Percentiles rank a stretch among this genome's conserved stretches.
phyloP scores from a whole-genome alignment of 1,140 invertebrate genomes.

The Heliconius eleuchia region DNA sequence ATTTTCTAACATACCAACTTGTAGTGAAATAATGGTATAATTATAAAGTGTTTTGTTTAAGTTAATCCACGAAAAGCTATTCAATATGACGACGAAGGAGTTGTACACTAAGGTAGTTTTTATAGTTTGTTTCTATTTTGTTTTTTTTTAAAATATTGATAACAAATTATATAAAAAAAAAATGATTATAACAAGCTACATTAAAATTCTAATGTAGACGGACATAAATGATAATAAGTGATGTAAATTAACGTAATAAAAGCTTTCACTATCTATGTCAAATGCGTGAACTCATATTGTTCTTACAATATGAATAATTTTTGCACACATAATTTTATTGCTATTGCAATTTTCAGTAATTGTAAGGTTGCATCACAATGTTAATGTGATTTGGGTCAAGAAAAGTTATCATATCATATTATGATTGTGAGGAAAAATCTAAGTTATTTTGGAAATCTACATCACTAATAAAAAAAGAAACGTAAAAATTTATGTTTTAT shows the following conservation, averaged over 20 bases:
- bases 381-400: slow-evolving; percentile 26
- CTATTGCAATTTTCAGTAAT: slow-evolving; percentile 15
- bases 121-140: slow-evolving; percentile 41
- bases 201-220: slow-evolving; percentile 5
- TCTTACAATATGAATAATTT: slow-evolving; percentile 53
- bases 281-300: slow-evolving; percentile 47
- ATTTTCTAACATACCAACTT: slow-evolving; percentile 61
- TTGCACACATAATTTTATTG: slow-evolving; percentile 40
- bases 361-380: slow-evolving; percentile 24
- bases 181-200: not conserved
- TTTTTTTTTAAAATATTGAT: slow-evolving; percentile 36
- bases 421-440: not conserved
- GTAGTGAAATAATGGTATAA: slow-evolving; percentile 66
- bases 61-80: slow-evolving; percentile 39
- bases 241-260: slow-evolving; percentile 33
- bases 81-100: slow-evolving; percentile 79
- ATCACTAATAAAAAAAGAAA: too few relatives aligned
- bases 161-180: not conserved
- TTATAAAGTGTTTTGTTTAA: slow-evolving; percentile 48
- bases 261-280: slow-evolving; percentile 58
- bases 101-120: slow-evolving; percentile 79
- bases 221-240: slow-evolving; percentile 18
- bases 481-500: not conserved
- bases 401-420: not conserved
- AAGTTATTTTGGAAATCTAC: not conserved